Evolutionary conservation across 2,888 invertebrate species (phyloP).

Genomic region (Bedellia somnulentella): DNA sequence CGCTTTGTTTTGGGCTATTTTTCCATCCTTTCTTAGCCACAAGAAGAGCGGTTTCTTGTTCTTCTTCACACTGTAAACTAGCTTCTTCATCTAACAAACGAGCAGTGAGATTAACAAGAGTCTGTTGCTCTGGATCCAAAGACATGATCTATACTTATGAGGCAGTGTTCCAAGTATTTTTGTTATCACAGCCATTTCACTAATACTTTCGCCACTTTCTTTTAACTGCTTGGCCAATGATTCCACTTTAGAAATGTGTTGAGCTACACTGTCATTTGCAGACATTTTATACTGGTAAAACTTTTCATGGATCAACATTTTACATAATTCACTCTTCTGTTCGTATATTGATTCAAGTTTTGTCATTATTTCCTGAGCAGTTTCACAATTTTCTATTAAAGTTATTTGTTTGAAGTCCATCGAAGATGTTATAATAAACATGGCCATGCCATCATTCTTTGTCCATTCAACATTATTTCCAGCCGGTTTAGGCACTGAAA

Average conservation of each 20-base stretch:
- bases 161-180: no score
- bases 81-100: constrained; percentile 15
- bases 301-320: constrained; percentile 11
- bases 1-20: no score
- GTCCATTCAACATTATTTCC: neutral
- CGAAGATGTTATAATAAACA: constrained; percentile 2
- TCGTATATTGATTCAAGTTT: constrained; percentile 12
- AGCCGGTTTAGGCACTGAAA: neutral
- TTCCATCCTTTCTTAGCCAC: neutral
- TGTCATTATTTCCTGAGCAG: constrained; percentile 7
- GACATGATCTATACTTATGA: constrained; percentile 6
- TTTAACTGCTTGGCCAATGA: no score
- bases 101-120: constrained; percentile 10
- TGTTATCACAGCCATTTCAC: no score
- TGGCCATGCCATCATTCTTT: constrained; percentile 2
- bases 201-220: no score
- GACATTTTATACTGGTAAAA: no score
- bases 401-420: constrained; percentile 13
- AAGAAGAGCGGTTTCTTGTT: constrained; percentile 1
- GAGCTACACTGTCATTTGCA: constrained; percentile 9
- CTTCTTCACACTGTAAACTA: constrained; percentile 1
- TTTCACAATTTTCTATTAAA: constrained; percentile 9
- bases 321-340: constrained; percentile 11
- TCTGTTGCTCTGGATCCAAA: constrained; percentile 5
- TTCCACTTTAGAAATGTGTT: no score